Percentiles rank a stretch among this genome's conserved stretches.
Evolutionary conservation across 1,140 invertebrate genomes (phyloP).

Genomic region (Subanguina moxae): DNA sequence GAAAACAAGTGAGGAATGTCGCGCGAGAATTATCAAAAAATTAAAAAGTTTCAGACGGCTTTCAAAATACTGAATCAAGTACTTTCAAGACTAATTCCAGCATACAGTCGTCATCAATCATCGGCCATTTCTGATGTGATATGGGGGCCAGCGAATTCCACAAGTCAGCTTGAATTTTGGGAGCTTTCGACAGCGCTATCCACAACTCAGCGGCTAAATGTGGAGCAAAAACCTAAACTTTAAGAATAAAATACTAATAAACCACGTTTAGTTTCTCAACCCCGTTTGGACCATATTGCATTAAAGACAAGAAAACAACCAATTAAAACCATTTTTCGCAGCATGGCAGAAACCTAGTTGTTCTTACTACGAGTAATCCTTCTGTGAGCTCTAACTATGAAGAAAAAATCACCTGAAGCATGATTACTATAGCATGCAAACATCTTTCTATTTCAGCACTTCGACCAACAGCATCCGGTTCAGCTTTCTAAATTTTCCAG

Average conservation of each 20-base stretch:
- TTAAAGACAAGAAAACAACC: too few relatives aligned
- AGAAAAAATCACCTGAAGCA: constrained; percentile 46
- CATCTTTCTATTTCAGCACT: constrained; percentile 51
- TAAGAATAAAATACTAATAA: too few relatives aligned
- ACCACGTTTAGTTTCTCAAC: too few relatives aligned
- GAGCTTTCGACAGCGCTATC: constrained; percentile 24
- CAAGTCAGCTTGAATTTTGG: constrained; percentile 4
- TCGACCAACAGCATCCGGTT: constrained; percentile 24
- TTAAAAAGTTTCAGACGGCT: too few relatives aligned
- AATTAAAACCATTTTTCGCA: too few relatives aligned
- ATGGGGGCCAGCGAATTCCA: constrained; percentile 23
- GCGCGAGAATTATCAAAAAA: too few relatives aligned
- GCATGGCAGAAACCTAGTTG: too few relatives aligned
- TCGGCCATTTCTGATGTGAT: constrained; percentile 43
- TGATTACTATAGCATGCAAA: constrained; percentile 49
- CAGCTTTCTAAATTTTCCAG: constrained; percentile 44
- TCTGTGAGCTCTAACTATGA: not conserved
- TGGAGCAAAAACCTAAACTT: constrained; percentile 51
- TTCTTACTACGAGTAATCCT: not conserved
- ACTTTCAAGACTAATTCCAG: constrained; percentile 48
- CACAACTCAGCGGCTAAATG: constrained; percentile 47
- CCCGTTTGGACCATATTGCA: too few relatives aligned
- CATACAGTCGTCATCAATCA: constrained; percentile 39
- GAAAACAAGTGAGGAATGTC: too few relatives aligned
- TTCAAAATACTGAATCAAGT: too few relatives aligned